A percentile compares a stretch with the other conserved stretches of the same genome.
These are phyloP conservation scores for Aegotheles bennettii DNA, from an alignment of 2,113 vertebrate genomes.

Conservation along the genomic window DNA sequence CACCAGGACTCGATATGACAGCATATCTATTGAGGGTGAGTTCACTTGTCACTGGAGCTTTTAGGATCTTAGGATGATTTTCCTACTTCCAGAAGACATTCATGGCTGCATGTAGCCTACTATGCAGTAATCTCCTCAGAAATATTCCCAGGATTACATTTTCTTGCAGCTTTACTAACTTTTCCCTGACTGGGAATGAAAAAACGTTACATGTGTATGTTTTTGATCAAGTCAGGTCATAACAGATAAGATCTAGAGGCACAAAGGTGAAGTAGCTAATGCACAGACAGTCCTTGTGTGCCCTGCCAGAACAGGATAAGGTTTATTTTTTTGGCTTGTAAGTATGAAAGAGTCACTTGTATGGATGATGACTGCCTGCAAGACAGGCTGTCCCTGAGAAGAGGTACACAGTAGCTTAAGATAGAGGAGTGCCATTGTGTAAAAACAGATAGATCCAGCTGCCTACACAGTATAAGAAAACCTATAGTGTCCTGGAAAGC, in stretches of 20 bases:
- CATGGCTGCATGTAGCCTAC: not conserved
- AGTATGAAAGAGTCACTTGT: not conserved
- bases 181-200: not conserved
- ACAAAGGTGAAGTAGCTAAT: not conserved
- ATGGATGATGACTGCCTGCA: not conserved
- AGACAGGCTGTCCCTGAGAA: not conserved
- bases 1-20: not conserved
- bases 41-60: not conserved
- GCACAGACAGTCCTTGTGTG: not conserved
- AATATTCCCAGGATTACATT: not conserved
- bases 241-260: not conserved
- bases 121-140: not conserved
- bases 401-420: accelerated
- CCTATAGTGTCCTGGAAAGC: not conserved
- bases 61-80: not conserved
- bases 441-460: not conserved
- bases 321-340: not conserved
- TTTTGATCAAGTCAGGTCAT: not conserved
- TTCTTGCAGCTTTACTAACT: not conserved
- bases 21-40: not conserved
- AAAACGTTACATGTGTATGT: not conserved
- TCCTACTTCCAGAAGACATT: not conserved
- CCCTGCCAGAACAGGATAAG: not conserved
- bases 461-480: not conserved
- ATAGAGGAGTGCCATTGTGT: not conserved